Conservation (phyloP, 2,888 invertebrate genomes). For the Cheilosia impressa region DNA sequence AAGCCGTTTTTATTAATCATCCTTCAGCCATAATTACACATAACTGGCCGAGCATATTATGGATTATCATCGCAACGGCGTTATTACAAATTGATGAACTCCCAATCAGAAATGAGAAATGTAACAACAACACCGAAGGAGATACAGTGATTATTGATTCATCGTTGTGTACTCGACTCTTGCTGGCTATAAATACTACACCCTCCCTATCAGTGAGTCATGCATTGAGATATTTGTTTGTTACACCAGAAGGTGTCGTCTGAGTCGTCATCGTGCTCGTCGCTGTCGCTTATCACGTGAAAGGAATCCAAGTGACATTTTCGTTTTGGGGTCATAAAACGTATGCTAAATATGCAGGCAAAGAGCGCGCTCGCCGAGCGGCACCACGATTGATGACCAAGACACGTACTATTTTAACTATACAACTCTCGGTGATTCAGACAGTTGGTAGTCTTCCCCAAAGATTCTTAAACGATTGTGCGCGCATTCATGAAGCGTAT, state of each 20-base stretch:
- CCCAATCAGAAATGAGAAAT: slow-evolving; percentile 4
- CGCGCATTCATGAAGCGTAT: slow-evolving; percentile 68
- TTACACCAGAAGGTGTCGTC: slow-evolving; percentile 69
- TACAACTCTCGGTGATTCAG: slow-evolving; percentile 55
- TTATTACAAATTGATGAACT: slow-evolving; percentile 52
- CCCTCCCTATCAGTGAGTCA: slow-evolving; percentile 58
- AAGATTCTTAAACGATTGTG: slow-evolving; percentile 67
- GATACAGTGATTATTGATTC: slow-evolving; percentile 65
- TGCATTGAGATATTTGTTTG: slow-evolving; percentile 52
- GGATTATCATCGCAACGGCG: slow-evolving; percentile 37
- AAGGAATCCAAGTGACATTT: slow-evolving; percentile 74
- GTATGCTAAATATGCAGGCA: slow-evolving; percentile 69
- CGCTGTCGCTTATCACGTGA: slow-evolving; percentile 64
- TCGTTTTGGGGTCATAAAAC: slow-evolving; percentile 69
- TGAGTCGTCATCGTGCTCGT: slow-evolving; percentile 33
- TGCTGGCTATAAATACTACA: slow-evolving; percentile 46
- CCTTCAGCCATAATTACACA: slow-evolving; percentile 7
- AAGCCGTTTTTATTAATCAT: slow-evolving; percentile 43
- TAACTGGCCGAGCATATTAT: slow-evolving; percentile 10
- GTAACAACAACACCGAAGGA: slow-evolving; percentile 27
- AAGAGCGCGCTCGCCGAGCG: slow-evolving; percentile 44
- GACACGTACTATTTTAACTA: slow-evolving; percentile 54
- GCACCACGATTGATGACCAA: slow-evolving; percentile 72
- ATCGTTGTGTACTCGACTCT: slow-evolving; percentile 62
- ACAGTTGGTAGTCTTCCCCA: slow-evolving; percentile 65